phyloP scores from a whole-genome alignment of 2,888 invertebrate genomes.

The Neoscelio sp. region DNA sequence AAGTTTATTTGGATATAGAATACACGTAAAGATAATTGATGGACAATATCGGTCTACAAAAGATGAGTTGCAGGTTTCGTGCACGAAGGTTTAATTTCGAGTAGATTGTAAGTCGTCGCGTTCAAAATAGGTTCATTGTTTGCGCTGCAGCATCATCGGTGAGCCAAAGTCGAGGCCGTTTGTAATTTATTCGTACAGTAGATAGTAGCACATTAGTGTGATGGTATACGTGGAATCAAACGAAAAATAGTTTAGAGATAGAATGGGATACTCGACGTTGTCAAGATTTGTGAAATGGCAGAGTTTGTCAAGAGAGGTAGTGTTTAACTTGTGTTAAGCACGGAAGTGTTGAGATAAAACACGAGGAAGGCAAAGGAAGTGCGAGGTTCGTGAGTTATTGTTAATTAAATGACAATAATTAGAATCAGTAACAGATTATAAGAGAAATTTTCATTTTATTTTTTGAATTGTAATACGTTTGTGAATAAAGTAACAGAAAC shows the following conservation, averaged over 20 bases:
- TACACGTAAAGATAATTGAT: too few species aligned
- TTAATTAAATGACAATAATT: constrained; percentile 2
- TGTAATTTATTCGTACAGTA: constrained; percentile 69
- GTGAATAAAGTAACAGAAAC: too few species aligned
- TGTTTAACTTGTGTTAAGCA: constrained; percentile 82
- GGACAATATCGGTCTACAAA: too few species aligned
- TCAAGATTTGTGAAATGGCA: constrained; percentile 78
- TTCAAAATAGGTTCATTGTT: constrained; percentile 58
- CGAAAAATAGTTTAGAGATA: constrained; percentile 74
- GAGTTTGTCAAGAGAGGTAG: constrained; percentile 80
- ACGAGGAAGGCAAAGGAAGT: constrained; percentile 85
- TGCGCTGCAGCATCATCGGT: constrained; percentile 62
- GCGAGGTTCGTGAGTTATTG: constrained; percentile 82
- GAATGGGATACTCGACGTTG: constrained; percentile 67
- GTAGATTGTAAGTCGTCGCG: too few species aligned
- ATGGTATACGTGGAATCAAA: constrained; percentile 71
- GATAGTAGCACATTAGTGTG: constrained; percentile 57
- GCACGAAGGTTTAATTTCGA: too few species aligned
- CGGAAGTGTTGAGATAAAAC: constrained; percentile 84
- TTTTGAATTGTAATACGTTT: too few species aligned
- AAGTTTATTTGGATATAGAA: too few species aligned
- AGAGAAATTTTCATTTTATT: constrained; percentile 20
- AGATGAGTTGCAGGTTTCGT: too few species aligned
- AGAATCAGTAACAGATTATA: neutral
- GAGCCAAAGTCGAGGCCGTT: constrained; percentile 75